Base-by-base conservation (phyloP, 2,797 vertebrate species). In the Diceros bicornis region DNA sequence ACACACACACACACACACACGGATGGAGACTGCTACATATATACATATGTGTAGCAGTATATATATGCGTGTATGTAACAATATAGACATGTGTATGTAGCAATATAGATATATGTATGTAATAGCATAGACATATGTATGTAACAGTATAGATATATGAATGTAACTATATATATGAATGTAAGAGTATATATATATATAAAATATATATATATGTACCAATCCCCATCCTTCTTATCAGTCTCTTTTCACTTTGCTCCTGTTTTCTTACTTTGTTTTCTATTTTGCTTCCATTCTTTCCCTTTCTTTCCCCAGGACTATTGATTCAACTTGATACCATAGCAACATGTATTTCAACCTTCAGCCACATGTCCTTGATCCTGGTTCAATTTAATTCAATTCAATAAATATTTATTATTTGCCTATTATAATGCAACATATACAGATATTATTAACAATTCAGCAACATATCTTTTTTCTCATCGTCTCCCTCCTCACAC, bases 321-420 rank as follows among this genome's bases (percentile, higher is more conserved):
- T 34, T 89, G 44, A 59, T 79, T 68, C 12, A 11, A 34, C n/a
- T 5, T 20, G 37, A 50, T 87, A 23, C 69, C 66, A 62, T 61
- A 84, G 64, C n/a, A 97, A 68, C 59, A 6, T 13, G 37, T 47
- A 52, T 94, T 75, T 91, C 57, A 87, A 68, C 29, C 64, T 25
- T 87, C 52, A 84, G 14, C 20, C 44, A 64, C 44, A 29, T 7
- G 17, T 50, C 29, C 59, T 93, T 75, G 64, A 86, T 89, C 34
- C 52, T 72, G n/a, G 34, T 55, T 93, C 37, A 27, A 8, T 87
- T 96, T 81, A 87, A 81, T 87, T 90, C 69, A 81, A 32, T 52
- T 91, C 62, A 79, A 75, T 94, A 94, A 94, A 78, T 95, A 95
- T 78, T 93, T 96, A 89, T 92, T 78, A 93, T 86, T 89, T 95